Percentiles rank a stretch among this genome's conserved stretches.
Conservation (phyloP, 2,797 vertebrate genomes). For the Ciconia nigra region DNA sequence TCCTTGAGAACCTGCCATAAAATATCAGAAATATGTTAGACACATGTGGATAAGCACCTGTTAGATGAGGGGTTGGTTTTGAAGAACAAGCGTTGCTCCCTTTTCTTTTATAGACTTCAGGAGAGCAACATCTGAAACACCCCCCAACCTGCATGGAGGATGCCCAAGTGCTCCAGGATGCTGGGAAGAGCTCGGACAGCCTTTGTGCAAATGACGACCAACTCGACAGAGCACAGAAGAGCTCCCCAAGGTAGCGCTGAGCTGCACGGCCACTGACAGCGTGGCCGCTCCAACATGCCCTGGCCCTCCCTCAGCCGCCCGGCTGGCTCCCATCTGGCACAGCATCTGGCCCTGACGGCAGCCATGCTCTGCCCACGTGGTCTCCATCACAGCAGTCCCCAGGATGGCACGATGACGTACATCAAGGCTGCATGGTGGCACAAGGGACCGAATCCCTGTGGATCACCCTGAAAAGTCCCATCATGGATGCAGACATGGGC, state of each 20-base stretch:
- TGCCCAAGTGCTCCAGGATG: not conserved
- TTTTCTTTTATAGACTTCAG: not conserved
- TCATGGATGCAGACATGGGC: not conserved
- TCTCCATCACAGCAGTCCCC: not conserved
- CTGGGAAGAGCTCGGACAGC: not conserved
- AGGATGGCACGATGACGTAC: too few relatives aligned
- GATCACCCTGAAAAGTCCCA: not conserved
- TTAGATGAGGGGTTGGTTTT: not conserved
- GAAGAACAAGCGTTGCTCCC: not conserved
- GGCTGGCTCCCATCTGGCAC: fast-evolving
- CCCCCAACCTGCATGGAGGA: not conserved
- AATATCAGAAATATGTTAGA: not conserved
- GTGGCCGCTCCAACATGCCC: not conserved
- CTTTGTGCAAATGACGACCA: not conserved
- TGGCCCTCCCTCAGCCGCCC: not conserved
- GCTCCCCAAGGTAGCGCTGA: not conserved
- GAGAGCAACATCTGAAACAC: not conserved
- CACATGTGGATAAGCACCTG: not conserved
- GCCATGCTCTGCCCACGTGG: not conserved
- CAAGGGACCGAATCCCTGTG: not conserved
- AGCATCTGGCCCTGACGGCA: fast-evolving
- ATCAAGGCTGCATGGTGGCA: not conserved
- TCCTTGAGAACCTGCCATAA: not conserved
- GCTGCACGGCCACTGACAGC: not conserved
- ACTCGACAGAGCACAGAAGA: too few relatives aligned